Percentiles rank a stretch among this genome's conserved stretches.
These are phyloP conservation scores for Meta bourneti DNA, from an alignment of 2,888 invertebrate species.

Conservation along the genomic window DNA sequence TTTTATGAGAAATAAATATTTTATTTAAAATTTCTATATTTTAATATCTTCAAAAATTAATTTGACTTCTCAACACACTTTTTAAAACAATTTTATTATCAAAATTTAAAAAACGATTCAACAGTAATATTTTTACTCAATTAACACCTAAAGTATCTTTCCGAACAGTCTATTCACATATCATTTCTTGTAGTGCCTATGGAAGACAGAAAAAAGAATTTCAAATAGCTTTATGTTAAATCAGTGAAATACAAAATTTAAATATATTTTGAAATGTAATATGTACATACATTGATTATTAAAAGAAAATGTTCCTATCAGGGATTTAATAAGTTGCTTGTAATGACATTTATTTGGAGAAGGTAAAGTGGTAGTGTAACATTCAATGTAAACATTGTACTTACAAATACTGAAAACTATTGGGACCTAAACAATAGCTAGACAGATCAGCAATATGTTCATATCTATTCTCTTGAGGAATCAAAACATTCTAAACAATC, in stretches of 20 bases:
- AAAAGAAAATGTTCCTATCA: too few relatives aligned
- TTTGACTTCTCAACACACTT: not conserved
- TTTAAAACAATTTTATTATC: not conserved
- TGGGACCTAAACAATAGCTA: too few relatives aligned
- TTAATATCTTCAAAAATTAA: slow-evolving; percentile 11
- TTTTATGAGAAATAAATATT: slow-evolving; percentile 56
- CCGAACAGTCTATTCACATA: not conserved
- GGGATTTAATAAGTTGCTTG: too few relatives aligned
- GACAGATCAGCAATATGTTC: too few relatives aligned
- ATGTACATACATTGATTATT: too few relatives aligned
- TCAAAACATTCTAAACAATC: too few relatives aligned
- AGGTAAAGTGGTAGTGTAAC: too few relatives aligned
- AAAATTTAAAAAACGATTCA: slow-evolving; percentile 16
- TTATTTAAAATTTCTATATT: slow-evolving; percentile 28
- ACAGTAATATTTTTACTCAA: not conserved
- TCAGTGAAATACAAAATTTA: not conserved
- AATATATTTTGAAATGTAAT: too few relatives aligned
- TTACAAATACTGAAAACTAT: too few relatives aligned
- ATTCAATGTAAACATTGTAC: too few relatives aligned
- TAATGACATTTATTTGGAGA: too few relatives aligned
- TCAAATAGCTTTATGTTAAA: not conserved
- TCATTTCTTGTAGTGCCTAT: slow-evolving; percentile 37
- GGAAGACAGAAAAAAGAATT: not conserved
- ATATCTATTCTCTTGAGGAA: too few relatives aligned
- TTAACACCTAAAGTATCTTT: not conserved